phyloP scores from a whole-genome alignment of 2,797 vertebrate genomes.

The Smutsia gigantea region DNA sequence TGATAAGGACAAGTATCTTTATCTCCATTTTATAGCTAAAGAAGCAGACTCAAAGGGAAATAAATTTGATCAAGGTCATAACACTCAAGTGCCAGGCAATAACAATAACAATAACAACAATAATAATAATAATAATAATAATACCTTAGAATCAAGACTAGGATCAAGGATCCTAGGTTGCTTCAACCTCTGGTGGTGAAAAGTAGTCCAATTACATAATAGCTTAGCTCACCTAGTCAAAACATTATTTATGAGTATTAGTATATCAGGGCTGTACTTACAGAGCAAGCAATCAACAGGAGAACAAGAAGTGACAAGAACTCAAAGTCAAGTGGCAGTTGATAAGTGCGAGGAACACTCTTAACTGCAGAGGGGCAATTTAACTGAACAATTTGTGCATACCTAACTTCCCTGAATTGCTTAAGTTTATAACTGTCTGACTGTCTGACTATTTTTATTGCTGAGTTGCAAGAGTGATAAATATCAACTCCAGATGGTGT shows the following conservation, averaged over 20 bases:
- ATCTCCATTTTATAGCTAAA: slow-evolving; percentile 24
- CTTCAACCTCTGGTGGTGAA: neutral
- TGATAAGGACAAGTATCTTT: neutral
- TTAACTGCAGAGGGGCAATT: neutral
- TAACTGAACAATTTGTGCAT: neutral
- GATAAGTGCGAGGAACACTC: neutral
- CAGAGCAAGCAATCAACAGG: neutral
- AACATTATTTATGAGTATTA: neutral
- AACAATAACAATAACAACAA: neutral
- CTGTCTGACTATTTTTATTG: slow-evolving; percentile 4
- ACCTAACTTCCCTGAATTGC: neutral
- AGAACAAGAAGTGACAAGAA: neutral
- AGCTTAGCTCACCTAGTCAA: neutral
- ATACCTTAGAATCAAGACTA: neutral
- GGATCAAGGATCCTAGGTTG: neutral
- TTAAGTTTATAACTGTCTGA: neutral
- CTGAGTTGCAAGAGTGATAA: neutral
- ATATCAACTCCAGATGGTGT: neutral
- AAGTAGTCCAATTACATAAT: neutral
- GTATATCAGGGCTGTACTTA: neutral
- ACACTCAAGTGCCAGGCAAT: neutral
- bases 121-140: too few species aligned
- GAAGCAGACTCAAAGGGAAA: slow-evolving; percentile 1
- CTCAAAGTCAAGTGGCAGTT: slow-evolving; percentile 9
- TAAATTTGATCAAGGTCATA: neutral